Conservation (phyloP, 2,888 invertebrate genomes). For the Drosophila helvetica region DNA sequence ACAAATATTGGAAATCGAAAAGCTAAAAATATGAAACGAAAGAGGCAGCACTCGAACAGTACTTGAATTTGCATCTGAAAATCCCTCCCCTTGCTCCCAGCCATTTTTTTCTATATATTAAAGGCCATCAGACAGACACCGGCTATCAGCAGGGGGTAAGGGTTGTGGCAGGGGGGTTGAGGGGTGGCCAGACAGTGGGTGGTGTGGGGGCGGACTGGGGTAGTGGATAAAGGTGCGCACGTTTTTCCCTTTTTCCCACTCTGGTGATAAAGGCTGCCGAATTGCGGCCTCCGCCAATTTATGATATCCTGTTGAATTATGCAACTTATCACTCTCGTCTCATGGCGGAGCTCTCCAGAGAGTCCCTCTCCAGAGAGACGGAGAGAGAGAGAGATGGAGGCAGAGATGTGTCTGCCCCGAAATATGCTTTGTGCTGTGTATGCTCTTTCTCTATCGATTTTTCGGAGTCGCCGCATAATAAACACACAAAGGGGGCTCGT, state of each 20-base stretch:
- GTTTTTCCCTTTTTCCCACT: conserved; percentile 1
- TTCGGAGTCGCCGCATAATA: conserved; percentile 36
- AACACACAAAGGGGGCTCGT: conserved; percentile 21
- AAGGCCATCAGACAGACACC: conserved; percentile 5
- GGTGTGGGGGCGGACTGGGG: background rate
- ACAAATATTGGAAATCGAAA: background rate
- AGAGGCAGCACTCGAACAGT: conserved; percentile 22
- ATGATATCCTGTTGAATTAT: conserved; percentile 77
- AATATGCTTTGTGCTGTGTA: conserved; percentile 37
- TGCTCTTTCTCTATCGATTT: conserved; percentile 58
- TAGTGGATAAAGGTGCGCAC: conserved; percentile 6
- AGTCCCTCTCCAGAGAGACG: conserved; percentile 14
- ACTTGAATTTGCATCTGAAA: conserved; percentile 17
- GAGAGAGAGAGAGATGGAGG: background rate
- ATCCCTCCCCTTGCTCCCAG: background rate
- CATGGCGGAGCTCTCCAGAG: conserved; percentile 15
- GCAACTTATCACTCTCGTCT: conserved; percentile 69
- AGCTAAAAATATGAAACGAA: conserved; percentile 5
- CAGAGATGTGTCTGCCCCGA: conserved; percentile 10
- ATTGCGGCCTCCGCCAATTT: conserved; percentile 54
- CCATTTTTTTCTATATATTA: background rate
- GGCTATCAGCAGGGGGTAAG: background rate
- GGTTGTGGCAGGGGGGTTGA: background rate
- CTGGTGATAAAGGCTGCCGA: conserved; percentile 44
- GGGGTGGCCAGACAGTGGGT: background rate